Conservation (phyloP, 2,797 vertebrate genomes). For the Argya squamiceps region DNA sequence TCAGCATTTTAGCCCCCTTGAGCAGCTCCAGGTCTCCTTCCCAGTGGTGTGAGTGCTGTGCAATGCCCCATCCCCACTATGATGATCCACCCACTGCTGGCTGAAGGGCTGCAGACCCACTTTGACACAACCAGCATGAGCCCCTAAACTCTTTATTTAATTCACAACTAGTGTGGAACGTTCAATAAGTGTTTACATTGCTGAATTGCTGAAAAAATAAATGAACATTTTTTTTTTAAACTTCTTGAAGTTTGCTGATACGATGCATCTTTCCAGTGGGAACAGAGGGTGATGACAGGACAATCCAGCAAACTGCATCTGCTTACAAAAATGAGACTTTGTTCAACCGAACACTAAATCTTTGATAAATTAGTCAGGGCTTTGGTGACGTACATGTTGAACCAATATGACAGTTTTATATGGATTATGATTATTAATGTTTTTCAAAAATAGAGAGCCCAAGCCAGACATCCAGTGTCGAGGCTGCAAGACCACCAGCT, state of each 20-base stretch:
- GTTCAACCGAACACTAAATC: slow-evolving; percentile 66
- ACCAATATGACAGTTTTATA: slow-evolving; percentile 80
- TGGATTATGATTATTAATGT: slow-evolving; percentile 74
- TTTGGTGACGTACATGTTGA: slow-evolving; percentile 77
- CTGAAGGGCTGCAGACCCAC: neutral
- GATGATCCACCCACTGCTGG: neutral
- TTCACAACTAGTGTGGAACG: neutral
- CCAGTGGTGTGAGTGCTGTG: neutral
- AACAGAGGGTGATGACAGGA: slow-evolving; percentile 45
- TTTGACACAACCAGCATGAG: neutral
- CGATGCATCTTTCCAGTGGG: slow-evolving; percentile 36
- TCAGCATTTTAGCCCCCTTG: neutral
- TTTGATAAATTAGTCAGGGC: slow-evolving; percentile 76
- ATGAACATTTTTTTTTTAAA: neutral
- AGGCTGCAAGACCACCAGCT: slow-evolving; percentile 75
- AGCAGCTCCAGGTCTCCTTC: neutral
- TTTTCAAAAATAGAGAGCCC: slow-evolving; percentile 67
- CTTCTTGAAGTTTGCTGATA: slow-evolving; percentile 49
- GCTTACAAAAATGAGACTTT: slow-evolving; percentile 57
- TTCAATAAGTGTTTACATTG: slow-evolving; percentile 45
- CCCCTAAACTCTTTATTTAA: neutral
- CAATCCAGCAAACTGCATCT: slow-evolving; percentile 51
- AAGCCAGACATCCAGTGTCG: slow-evolving; percentile 68
- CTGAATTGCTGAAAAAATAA: no score
- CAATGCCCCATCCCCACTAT: neutral